phyloP scores from a whole-genome alignment of 2,888 invertebrate genomes.

The Agonum fuliginosum region DNA sequence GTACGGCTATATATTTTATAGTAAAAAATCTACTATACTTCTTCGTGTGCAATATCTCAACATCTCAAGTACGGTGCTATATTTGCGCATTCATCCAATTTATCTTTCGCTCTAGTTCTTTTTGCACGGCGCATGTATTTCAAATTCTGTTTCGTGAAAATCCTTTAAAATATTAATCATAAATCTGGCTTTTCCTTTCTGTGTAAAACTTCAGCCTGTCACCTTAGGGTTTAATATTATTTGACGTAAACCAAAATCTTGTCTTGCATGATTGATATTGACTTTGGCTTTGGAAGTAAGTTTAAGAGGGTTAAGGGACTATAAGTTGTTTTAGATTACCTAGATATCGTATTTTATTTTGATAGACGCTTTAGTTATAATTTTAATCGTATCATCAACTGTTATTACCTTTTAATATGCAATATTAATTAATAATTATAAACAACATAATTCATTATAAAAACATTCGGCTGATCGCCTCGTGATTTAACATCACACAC shows the following conservation, averaged over 20 bases:
- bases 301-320: no score
- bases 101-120: constrained; percentile 10
- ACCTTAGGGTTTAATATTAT: constrained; percentile 25
- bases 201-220: constrained; percentile 11
- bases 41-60: not conserved
- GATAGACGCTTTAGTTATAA: no score
- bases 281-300: no score
- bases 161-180: constrained; percentile 36
- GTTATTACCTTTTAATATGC: no score
- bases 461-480: no score
- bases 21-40: not conserved
- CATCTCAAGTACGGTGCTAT: not conserved
- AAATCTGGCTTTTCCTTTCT: constrained; percentile 11
- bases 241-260: constrained; percentile 3
- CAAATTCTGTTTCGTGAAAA: constrained; percentile 7
- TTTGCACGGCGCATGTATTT: constrained; percentile 1
- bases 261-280: constrained; percentile 20
- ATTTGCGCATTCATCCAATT: not conserved
- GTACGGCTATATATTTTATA: no score
- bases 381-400: no score
- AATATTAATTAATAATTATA: no score
- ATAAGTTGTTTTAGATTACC: no score
- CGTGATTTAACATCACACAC: no score
- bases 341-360: not conserved
- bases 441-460: no score